Percentiles rank a stretch among this genome's conserved stretches.
Evolutionary conservation across 2,888 invertebrate genomes (phyloP).

Genomic region (Spisula subtruncata): DNA sequence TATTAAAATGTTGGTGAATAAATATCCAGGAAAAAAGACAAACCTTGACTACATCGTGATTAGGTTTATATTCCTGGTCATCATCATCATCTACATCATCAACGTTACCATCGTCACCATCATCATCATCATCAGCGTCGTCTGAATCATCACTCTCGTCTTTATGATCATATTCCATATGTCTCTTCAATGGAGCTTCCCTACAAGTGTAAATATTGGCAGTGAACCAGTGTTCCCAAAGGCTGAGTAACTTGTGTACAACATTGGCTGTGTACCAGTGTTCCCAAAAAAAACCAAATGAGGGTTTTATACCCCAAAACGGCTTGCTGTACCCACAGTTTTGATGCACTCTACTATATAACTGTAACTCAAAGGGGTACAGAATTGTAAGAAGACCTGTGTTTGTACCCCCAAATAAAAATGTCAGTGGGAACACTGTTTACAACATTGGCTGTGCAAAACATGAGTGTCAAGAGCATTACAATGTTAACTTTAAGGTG

Average conservation of each 20-base stretch:
- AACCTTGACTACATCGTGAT: background rate
- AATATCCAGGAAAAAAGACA: background rate
- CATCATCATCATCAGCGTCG: conserved; percentile 66
- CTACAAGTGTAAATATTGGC: conserved; percentile 64
- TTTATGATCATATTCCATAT: conserved; percentile 82
- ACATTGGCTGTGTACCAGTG: no score
- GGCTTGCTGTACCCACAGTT: no score
- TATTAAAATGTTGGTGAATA: no score
- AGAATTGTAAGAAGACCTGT: no score
- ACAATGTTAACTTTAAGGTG: background rate
- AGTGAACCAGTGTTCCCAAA: no score
- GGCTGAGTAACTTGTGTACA: no score
- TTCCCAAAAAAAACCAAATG: no score
- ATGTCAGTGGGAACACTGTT: no score
- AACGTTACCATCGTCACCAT: conserved; percentile 51
- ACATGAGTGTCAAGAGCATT: background rate
- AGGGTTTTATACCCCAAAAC: no score
- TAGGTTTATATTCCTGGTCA: conserved; percentile 69
- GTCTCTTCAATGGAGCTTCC: conserved; percentile 84
- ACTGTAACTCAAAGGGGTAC: no score
- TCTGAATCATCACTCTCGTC: conserved; percentile 73
- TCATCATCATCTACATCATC: conserved; percentile 57
- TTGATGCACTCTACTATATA: no score
- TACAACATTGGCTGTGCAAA: background rate
- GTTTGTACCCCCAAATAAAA: no score